Evolutionary conservation across 2,888 invertebrate genomes (phyloP), one percentile per base, ranked within the genome.

Genomic region (Temnothorax rugatulus): DNA sequence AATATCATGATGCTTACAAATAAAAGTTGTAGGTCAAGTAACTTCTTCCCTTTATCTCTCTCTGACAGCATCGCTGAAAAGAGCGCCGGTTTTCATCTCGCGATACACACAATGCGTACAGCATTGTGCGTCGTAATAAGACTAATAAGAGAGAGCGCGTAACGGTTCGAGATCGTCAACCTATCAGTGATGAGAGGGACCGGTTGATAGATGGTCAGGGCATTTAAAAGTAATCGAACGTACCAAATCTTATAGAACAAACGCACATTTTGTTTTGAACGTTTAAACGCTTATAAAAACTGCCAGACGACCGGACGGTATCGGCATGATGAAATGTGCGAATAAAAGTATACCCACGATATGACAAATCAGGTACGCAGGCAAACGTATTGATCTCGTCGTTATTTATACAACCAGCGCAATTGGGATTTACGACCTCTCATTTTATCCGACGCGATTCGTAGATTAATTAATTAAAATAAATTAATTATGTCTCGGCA

Each of bases 191-290:
- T 25, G 71, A 61, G 29, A 50, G 69, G 77, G 1, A 34, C 34
- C 34, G 34, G 5, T 86, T 83, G 86, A 89, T 81, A 18, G 57
- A 87, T 82, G 66, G 61, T 69, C 79, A 57, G 66, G 82, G 9
- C 59, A 61, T 89, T 85, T 82, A 83, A 84, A 69, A 54, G 11
- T 76, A 73, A 76, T 71, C 64, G 29, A 9, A 52, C 44, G 57
- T 57, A 61, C n/a, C 75, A 71, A 76, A 82, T 71, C 61, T 29
- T 29, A 29, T 75, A 9, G 41, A 41, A 47, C 63, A 18, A 68
- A 18, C 25, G 18, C 63, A 18, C 44, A 41, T 61, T 34, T 59
- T 59, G 5, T 21, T 61, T 59, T 21, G 52, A 77, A 13, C 13
- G n/a, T 61, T 59, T 21, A 29, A 77, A 13, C 13, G n/a, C 50